Percentiles rank a stretch among this genome's conserved stretches.
Conservation (phyloP, 2,113 vertebrate species). For the Lagopus leucura region DNA sequence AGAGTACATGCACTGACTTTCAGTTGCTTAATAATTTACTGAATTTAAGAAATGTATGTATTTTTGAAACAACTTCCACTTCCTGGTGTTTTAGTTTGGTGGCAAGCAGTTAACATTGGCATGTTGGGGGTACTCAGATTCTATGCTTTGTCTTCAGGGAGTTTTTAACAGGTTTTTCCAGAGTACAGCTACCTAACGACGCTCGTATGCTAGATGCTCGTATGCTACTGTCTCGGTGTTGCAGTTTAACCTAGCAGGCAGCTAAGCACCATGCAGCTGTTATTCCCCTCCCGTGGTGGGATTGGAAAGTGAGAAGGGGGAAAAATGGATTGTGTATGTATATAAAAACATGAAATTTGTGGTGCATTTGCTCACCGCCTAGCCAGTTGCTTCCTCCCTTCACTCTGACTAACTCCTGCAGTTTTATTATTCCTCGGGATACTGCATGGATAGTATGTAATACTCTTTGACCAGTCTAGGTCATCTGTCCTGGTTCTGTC, state of each 20-base stretch:
- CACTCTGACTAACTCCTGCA: too few species aligned
- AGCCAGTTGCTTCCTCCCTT: too few species aligned
- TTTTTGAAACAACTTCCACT: not conserved
- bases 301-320: not conserved
- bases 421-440: too few species aligned
- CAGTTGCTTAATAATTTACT: not conserved
- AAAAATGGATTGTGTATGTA: not conserved
- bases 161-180: not conserved
- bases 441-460: too few species aligned
- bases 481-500: not conserved
- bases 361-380: too few species aligned
- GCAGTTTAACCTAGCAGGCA: too few species aligned
- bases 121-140: not conserved
- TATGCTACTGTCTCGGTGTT: not conserved
- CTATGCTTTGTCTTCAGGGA: not conserved
- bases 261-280: not conserved
- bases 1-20: fast-evolving
- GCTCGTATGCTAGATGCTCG: not conserved
- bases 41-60: not conserved
- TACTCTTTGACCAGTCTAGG: not conserved
- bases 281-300: too few species aligned
- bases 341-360: too few species aligned
- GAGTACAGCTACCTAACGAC: not conserved
- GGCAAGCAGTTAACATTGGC: not conserved
- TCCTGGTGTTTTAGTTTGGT: not conserved